phyloP scores from a whole-genome alignment of 2,113 vertebrate species.

The Oceanodroma tethys region DNA sequence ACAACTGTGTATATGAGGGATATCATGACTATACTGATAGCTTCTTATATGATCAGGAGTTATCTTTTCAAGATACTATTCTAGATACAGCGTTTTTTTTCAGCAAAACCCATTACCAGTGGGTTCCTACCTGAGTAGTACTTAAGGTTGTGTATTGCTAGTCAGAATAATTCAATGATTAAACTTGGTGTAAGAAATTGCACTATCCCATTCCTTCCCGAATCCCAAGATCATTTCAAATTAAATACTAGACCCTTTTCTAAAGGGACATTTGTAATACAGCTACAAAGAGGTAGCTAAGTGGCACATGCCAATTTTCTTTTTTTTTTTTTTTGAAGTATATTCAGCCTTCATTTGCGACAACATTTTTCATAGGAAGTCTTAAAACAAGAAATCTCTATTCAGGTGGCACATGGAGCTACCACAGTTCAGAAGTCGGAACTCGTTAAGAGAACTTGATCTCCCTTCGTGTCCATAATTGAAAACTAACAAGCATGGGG shows the following conservation, averaged over 20 bases:
- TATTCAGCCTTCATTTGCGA: conserved; percentile 18
- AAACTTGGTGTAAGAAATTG: conserved; percentile 44
- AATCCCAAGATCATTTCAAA: not conserved
- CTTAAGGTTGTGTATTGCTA: conserved; percentile 57
- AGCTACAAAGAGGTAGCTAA: conserved; percentile 57
- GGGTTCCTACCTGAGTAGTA: conserved; percentile 66
- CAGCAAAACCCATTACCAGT: conserved; percentile 15
- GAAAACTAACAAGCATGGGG: not conserved
- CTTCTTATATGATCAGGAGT: not conserved
- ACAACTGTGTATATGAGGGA: not conserved
- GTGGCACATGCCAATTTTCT: not conserved
- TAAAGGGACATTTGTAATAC: not conserved
- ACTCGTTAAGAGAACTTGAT: not conserved
- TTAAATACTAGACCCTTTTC: conserved; percentile 7
- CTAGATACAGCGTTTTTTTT: not conserved
- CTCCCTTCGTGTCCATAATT: not conserved
- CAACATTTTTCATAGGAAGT: not conserved
- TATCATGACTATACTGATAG: not conserved
- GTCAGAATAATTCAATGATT: not conserved
- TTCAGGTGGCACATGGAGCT: not conserved
- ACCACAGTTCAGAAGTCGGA: not conserved
- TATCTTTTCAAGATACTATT: not conserved
- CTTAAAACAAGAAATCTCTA: not conserved
- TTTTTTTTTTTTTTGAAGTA: not conserved
- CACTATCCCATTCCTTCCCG: conserved; percentile 55